These are phyloP conservation scores for Platanista minor DNA, from an alignment of 2,113 vertebrate species.

Conservation along the genomic window DNA sequence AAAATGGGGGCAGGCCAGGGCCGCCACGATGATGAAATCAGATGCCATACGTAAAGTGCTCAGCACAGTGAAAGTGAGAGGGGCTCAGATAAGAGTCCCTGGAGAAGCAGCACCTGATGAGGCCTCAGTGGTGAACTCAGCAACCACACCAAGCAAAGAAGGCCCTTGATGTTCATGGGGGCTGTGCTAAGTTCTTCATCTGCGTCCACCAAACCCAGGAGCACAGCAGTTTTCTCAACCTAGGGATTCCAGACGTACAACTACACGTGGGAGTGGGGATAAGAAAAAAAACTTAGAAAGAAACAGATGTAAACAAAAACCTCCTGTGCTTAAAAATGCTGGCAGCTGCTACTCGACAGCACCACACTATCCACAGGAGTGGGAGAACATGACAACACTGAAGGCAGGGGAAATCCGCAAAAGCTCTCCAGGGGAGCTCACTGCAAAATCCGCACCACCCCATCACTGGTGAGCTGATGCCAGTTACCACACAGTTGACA, in stretches of 20 bases:
- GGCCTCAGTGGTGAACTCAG: neutral
- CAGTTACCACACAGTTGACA: neutral
- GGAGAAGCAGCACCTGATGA: neutral
- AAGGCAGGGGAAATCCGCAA: neutral
- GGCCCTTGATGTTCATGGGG: accelerated
- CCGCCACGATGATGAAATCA: neutral
- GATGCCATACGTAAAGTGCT: neutral
- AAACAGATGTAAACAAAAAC: neutral
- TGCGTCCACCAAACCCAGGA: neutral
- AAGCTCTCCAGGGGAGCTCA: neutral
- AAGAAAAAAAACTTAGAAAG: neutral
- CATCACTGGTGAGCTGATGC: neutral
- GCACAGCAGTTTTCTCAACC: neutral
- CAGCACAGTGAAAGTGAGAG: neutral
- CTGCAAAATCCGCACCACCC: neutral
- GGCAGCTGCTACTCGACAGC: accelerated
- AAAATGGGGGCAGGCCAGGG: neutral
- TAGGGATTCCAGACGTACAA: neutral
- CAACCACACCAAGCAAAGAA: neutral
- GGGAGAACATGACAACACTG: accelerated
- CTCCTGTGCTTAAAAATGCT: neutral
- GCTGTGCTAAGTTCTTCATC: neutral
- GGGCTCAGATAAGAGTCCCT: neutral
- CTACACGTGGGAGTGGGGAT: neutral
- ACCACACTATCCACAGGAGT: accelerated